Percentiles rank a stretch among this genome's conserved stretches.
Evolutionary conservation across 2,113 vertebrate species (phyloP).

Genomic region (Myiozetetes cayanensis): DNA sequence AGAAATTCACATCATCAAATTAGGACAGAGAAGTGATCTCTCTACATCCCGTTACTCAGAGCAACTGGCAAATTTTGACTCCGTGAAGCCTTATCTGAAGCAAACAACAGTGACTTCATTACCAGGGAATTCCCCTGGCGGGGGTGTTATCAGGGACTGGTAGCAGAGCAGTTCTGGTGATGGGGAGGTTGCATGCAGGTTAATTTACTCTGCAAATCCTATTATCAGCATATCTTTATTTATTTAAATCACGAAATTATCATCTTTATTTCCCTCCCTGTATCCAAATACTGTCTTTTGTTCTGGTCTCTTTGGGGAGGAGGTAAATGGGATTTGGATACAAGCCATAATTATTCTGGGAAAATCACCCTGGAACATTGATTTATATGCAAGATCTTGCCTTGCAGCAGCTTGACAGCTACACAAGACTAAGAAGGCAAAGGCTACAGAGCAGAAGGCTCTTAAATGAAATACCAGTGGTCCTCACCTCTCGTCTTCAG

Average conservation of each 20-base stretch:
- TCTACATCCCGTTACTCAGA: background rate
- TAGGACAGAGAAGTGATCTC: background rate
- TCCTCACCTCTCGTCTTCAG: background rate
- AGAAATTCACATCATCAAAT: background rate
- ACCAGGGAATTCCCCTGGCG: background rate
- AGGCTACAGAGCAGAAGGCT: background rate
- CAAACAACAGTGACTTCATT: background rate
- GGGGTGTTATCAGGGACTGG: background rate
- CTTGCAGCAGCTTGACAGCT: background rate
- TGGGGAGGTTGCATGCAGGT: background rate
- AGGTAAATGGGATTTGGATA: background rate
- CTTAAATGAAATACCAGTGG: background rate
- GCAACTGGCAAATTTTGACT: background rate
- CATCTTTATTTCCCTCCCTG: background rate
- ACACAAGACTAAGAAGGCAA: background rate
- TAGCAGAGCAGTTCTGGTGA: background rate
- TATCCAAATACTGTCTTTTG: background rate
- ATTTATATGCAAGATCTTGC: constrained; percentile 4
- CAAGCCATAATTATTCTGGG: background rate
- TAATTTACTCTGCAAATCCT: background rate
- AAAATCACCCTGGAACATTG: background rate
- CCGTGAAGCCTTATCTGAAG: background rate
- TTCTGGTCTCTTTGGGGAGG: background rate
- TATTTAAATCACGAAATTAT: background rate
- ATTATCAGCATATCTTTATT: background rate